A percentile compares a stretch with the other conserved stretches of the same genome.
Evolutionary conservation across 1,140 invertebrate genomes (phyloP).

Genomic region (Drosophila kikkawai): DNA sequence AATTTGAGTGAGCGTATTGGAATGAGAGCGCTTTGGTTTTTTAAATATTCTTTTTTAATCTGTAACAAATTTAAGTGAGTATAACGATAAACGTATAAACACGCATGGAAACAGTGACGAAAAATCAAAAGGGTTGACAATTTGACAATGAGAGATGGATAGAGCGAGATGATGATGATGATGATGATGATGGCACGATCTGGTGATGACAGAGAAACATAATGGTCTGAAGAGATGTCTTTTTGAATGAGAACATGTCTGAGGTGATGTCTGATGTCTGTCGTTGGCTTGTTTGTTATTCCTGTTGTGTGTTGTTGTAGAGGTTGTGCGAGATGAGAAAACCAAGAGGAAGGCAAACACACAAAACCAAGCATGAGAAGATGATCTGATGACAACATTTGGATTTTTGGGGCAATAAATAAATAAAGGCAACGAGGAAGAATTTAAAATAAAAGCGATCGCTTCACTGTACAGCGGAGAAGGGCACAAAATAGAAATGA

Average conservation of each 20-base stretch:
- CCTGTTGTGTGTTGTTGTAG: conserved; percentile 33
- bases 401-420: conserved; percentile 6
- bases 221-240: conserved; percentile 38
- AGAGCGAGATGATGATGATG: conserved; percentile 27
- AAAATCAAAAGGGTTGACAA: conserved; percentile 61
- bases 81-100: conserved; percentile 70
- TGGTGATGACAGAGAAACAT: conserved; percentile 47
- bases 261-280: conserved; percentile 22
- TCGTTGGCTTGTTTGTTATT: conserved; percentile 35
- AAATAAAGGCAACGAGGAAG: conserved; percentile 27
- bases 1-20: conserved; percentile 71
- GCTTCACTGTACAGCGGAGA: conserved; percentile 53
- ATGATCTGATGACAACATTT: conserved; percentile 38
- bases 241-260: conserved; percentile 45
- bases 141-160: conserved; percentile 48
- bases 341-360: conserved; percentile 22
- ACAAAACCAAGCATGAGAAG: conserved; percentile 11
- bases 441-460: conserved; percentile 38
- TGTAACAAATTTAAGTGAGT: conserved; percentile 47
- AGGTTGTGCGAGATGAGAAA: conserved; percentile 27
- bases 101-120: conserved; percentile 67
- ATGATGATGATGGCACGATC: conserved; percentile 22
- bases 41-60: conserved; percentile 22
- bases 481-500: conserved; percentile 7
- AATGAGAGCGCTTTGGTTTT: conserved; percentile 58